Percentiles rank a stretch among this genome's conserved stretches.
Conservation (phyloP, 2,888 invertebrate genomes). For the Anarsia innoxiella region DNA sequence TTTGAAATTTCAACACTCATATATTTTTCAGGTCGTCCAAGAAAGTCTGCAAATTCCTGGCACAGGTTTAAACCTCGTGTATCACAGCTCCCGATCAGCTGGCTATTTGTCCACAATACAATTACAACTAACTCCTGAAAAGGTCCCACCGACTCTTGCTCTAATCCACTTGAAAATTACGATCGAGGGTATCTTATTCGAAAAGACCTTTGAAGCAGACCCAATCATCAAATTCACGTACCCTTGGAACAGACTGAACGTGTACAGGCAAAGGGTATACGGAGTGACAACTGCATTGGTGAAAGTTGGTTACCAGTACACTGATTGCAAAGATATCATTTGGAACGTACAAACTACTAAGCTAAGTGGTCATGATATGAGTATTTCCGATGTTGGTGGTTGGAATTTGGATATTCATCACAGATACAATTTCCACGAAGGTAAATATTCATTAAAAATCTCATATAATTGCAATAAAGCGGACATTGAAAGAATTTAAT, state of each 20-base stretch:
- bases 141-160: conserved; percentile 85
- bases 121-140: conserved; percentile 90
- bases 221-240: conserved; percentile 97
- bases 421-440: conserved; percentile 98
- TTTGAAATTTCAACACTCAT: no score
- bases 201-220: conserved; percentile 96
- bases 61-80: conserved; percentile 95
- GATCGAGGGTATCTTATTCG: conserved; percentile 95
- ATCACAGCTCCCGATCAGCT: conserved; percentile 95
- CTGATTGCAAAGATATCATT: conserved; percentile 91
- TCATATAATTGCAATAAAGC: neutral
- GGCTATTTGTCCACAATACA: conserved; percentile 96
- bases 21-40: conserved; percentile 84
- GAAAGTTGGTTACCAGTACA: conserved; percentile 97
- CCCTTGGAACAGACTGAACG: conserved; percentile 97
- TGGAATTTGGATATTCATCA: conserved; percentile 99
- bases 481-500: neutral
- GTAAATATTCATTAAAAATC: conserved; percentile 48
- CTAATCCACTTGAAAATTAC: conserved; percentile 95
- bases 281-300: conserved; percentile 96
- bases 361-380: conserved; percentile 96
- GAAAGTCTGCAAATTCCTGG: conserved; percentile 96
- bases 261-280: conserved; percentile 96
- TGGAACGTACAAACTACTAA: conserved; percentile 98
- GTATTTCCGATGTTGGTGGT: conserved; percentile 96